These are phyloP conservation scores for Galeruca laticollis DNA, from an alignment of 2,888 invertebrate genomes.

Conservation along the genomic window DNA sequence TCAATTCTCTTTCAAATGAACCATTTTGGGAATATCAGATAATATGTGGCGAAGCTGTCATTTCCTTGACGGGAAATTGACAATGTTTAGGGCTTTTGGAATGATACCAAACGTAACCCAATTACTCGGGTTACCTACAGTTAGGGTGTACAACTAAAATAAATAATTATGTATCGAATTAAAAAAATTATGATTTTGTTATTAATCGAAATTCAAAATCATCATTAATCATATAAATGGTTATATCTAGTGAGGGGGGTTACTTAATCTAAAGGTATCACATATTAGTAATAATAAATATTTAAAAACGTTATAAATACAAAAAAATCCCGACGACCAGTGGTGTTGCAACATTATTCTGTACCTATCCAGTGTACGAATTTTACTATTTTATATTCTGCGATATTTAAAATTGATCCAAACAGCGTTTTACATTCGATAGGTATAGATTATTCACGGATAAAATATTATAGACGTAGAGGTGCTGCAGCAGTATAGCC, in stretches of 20 bases:
- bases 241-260: constrained; percentile 43
- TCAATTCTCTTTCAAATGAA: too few relatives aligned
- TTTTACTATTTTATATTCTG: background rate
- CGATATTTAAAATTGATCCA: too few relatives aligned
- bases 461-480: constrained; percentile 63
- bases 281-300: constrained; percentile 62
- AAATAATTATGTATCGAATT: too few relatives aligned
- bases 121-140: too few relatives aligned
- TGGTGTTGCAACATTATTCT: constrained; percentile 57
- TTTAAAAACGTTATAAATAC: constrained; percentile 60
- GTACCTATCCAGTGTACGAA: constrained; percentile 57
- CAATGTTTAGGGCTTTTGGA: too few relatives aligned
- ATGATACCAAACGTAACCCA: too few relatives aligned
- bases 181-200: too few relatives aligned
- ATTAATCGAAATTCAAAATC: constrained; percentile 29
- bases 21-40: too few relatives aligned
- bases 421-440: constrained; percentile 58
- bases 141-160: too few relatives aligned
- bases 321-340: constrained; percentile 63
- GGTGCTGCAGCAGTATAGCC: constrained; percentile 67
- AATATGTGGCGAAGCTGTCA: too few relatives aligned
- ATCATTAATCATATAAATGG: constrained; percentile 26
- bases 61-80: too few relatives aligned
- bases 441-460: constrained; percentile 52
- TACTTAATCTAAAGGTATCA: constrained; percentile 65